These are phyloP conservation scores for Siniperca scherzeri DNA, from an alignment of 2,797 vertebrate species.

Conservation along the genomic window DNA sequence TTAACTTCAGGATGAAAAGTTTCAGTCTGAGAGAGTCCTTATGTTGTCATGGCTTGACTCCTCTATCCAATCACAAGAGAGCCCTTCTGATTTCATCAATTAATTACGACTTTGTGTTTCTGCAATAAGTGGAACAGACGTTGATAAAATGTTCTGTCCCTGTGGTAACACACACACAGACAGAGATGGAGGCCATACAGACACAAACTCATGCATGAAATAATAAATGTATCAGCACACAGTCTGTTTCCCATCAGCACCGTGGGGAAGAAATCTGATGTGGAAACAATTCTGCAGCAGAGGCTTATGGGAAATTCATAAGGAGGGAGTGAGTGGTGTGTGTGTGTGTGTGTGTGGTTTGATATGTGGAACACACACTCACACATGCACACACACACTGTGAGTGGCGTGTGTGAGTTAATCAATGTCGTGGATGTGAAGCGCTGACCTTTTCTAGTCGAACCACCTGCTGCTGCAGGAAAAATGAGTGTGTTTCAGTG, in stretches of 20 bases:
- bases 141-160: constrained; percentile 26
- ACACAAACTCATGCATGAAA: constrained; percentile 39
- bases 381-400: constrained; percentile 31
- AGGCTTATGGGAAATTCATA: constrained; percentile 71
- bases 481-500: constrained; percentile 25
- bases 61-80: constrained; percentile 9
- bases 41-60: not conserved
- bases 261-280: constrained; percentile 58
- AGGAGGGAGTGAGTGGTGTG: constrained; percentile 36
- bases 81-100: constrained; percentile 29
- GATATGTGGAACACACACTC: constrained; percentile 39
- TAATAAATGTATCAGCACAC: constrained; percentile 54
- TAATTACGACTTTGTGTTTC: constrained; percentile 32
- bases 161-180: constrained; percentile 1
- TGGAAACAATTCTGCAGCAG: constrained; percentile 59
- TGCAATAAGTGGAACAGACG: constrained; percentile 29
- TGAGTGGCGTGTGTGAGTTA: constrained; percentile 59
- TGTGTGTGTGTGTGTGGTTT: constrained; percentile 32
- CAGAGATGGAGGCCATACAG: constrained; percentile 2
- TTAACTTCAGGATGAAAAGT: not conserved
- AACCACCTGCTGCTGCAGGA: constrained; percentile 76
- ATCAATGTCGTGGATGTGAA: constrained; percentile 77
- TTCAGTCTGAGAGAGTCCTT: not conserved
- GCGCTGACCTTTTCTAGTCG: constrained; percentile 75
- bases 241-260: constrained; percentile 64